phyloP scores from a whole-genome alignment of 1,140 invertebrate species.

The Listronotus oregonensis region DNA sequence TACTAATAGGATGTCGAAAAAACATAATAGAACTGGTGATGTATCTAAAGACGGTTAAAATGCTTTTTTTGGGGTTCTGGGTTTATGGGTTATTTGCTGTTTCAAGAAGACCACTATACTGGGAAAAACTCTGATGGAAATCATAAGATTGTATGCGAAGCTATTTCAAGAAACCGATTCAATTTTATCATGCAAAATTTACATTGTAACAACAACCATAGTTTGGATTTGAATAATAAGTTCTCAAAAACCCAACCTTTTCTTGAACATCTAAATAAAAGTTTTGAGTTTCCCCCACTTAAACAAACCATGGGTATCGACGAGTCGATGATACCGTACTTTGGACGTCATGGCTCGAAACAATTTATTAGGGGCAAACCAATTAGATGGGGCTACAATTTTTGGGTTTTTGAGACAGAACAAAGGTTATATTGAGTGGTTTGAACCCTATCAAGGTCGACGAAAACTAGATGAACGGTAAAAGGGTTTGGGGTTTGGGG shows the following conservation, averaged over 20 bases:
- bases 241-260: not conserved
- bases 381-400: constrained; percentile 35
- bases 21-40: no score
- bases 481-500: constrained; percentile 10
- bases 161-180: no score
- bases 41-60: no score
- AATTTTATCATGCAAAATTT: no score
- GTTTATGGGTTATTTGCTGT: no score
- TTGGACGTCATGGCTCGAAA: constrained; percentile 32
- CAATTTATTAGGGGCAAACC: constrained; percentile 40
- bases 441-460: constrained; percentile 29
- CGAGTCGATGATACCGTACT: constrained; percentile 37
- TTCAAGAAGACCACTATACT: no score
- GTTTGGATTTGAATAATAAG: not conserved
- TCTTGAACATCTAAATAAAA: constrained; percentile 11
- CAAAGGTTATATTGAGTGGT: constrained; percentile 25
- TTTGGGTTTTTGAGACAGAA: constrained; percentile 34
- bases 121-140: no score
- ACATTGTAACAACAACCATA: no score
- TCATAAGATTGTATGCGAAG: no score
- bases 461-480: not conserved
- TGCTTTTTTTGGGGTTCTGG: no score
- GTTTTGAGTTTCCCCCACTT: constrained; percentile 29
- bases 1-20: no score
- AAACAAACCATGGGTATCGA: constrained; percentile 48